Percentiles rank a stretch among this genome's conserved stretches.
phyloP scores from a whole-genome alignment of 2,888 invertebrate species.

The Lasius fuliginosus region DNA sequence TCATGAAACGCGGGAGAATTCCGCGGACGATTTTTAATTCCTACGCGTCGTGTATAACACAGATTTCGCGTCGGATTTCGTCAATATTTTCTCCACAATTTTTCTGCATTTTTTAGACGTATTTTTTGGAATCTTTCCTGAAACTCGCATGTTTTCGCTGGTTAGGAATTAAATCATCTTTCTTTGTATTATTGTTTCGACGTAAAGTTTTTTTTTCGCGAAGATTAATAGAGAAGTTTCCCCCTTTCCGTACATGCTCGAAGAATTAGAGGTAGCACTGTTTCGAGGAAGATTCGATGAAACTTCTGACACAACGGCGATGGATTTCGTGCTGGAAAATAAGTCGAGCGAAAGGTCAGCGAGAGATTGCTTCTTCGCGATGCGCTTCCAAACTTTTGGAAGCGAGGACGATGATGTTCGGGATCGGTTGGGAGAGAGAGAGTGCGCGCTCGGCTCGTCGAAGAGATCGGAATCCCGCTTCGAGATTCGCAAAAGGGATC shows the following conservation, averaged over 20 bases:
- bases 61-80: not conserved
- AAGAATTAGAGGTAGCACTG: conserved; percentile 19
- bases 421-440: conserved; percentile 14
- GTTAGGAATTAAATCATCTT: not conserved
- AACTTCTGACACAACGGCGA: conserved; percentile 26
- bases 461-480: not conserved
- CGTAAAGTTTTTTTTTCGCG: not conserved
- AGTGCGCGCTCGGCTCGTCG: conserved; percentile 17
- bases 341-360: conserved; percentile 30
- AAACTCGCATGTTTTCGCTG: not conserved
- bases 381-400: conserved; percentile 29
- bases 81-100: conserved; percentile 11
- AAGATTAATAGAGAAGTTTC: not conserved
- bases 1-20: conserved; percentile 2
- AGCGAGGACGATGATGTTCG: conserved; percentile 35
- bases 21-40: conserved; percentile 14
- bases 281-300: conserved; percentile 17
- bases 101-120: not conserved
- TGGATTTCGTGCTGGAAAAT: conserved; percentile 27
- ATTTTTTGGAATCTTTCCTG: not conserved
- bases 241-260: not conserved
- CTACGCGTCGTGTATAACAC: not conserved
- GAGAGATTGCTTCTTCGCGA: conserved; percentile 28
- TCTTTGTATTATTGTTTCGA: not conserved
- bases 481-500: conserved; percentile 20